Conservation (phyloP, 2,888 invertebrate genomes). For the Meloe dianella region DNA sequence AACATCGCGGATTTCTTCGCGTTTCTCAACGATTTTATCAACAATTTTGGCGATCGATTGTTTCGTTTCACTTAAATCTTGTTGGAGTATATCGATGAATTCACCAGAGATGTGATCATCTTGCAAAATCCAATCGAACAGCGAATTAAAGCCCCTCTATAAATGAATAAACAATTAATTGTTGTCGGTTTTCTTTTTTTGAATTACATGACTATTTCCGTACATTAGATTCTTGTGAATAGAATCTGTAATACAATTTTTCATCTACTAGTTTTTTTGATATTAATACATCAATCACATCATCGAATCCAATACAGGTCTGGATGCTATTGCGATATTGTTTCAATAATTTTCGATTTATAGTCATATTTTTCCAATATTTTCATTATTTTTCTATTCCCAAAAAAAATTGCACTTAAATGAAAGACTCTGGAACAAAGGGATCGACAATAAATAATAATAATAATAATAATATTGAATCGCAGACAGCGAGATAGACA, state of each 20-base stretch:
- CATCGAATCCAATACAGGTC: slow-evolving; percentile 5
- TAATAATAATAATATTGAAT: background rate
- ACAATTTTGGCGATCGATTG: background rate
- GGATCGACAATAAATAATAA: too few species aligned
- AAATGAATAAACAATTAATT: slow-evolving; percentile 6
- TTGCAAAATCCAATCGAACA: slow-evolving; percentile 22
- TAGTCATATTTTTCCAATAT: slow-evolving; percentile 11
- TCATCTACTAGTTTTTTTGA: slow-evolving; percentile 4
- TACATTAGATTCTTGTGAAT: slow-evolving; percentile 8
- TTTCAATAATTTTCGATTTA: slow-evolving; percentile 15
- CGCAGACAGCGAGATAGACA: background rate
- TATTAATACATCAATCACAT: slow-evolving; percentile 15
- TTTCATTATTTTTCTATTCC: slow-evolving; percentile 2
- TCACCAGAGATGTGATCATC: slow-evolving; percentile 20
- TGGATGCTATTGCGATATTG: background rate
- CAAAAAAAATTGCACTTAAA: background rate
- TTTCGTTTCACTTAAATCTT: background rate
- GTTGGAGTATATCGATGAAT: slow-evolving; percentile 20
- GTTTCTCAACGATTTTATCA: slow-evolving; percentile 15
- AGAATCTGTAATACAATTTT: background rate
- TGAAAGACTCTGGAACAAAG: slow-evolving; percentile 9
- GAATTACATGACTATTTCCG: too few species aligned
- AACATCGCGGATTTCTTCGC: slow-evolving; percentile 19
- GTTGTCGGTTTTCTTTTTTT: too few species aligned
- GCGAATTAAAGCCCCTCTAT: slow-evolving; percentile 11